These are phyloP conservation scores for Campoletis sonorensis DNA, from an alignment of 1,140 invertebrate species.

Conservation along the genomic window DNA sequence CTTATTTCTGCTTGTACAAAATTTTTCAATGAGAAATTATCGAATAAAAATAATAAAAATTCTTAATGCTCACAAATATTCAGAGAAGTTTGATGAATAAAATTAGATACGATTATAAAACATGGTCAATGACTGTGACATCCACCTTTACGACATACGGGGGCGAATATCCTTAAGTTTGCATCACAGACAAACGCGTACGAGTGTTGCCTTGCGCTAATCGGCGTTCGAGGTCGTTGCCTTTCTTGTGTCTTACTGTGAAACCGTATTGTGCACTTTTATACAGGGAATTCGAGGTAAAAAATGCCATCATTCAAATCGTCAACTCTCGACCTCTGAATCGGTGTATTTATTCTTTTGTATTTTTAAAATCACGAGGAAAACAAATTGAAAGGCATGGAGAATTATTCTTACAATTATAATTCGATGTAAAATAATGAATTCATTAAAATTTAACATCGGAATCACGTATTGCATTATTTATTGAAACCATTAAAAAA, in stretches of 20 bases:
- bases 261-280: slow-evolving; percentile 60
- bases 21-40: too few species aligned
- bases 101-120: neutral
- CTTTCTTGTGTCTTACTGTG: slow-evolving; percentile 62
- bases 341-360: too few species aligned
- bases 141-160: slow-evolving; percentile 13
- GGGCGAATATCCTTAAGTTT: slow-evolving; percentile 41
- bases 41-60: neutral
- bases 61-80: neutral
- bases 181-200: slow-evolving; percentile 33
- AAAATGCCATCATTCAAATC: slow-evolving; percentile 21
- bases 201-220: slow-evolving; percentile 56
- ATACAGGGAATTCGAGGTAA: slow-evolving; percentile 32
- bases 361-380: neutral
- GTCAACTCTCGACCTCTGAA: neutral
- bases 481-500: neutral
- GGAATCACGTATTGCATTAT: too few species aligned
- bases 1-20: too few species aligned
- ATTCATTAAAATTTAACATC: too few species aligned
- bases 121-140: slow-evolving; percentile 30
- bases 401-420: too few species aligned
- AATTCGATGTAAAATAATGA: too few species aligned
- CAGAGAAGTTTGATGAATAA: neutral
- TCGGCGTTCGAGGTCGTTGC: slow-evolving; percentile 71
- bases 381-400: too few species aligned